Evolutionary conservation across 2,113 vertebrate genomes (phyloP).

Genomic region (Ardeotis arabs): DNA sequence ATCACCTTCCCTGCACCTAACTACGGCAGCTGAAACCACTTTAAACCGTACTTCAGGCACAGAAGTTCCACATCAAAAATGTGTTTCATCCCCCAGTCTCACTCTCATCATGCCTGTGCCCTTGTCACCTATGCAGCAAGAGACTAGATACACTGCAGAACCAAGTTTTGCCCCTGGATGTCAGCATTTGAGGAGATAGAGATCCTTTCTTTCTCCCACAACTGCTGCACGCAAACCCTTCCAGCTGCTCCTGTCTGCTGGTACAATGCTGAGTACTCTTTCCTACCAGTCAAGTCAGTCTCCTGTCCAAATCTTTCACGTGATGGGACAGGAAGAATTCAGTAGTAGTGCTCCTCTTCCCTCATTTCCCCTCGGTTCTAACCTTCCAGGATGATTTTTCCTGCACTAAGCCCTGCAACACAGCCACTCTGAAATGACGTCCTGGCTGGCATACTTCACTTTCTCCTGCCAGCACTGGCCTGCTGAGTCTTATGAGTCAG

Average conservation of each 20-base stretch:
- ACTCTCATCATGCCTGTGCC: rapidly evolving
- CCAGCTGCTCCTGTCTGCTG: not conserved
- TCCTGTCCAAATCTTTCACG: not conserved
- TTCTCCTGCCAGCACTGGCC: not conserved
- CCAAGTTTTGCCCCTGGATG: not conserved
- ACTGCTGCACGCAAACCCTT: not conserved
- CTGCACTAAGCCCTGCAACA: not conserved
- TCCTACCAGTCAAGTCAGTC: not conserved
- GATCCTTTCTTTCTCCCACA: not conserved
- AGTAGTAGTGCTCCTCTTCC: not conserved
- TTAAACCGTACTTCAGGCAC: not conserved
- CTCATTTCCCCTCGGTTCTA: not conserved
- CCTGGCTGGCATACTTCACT: not conserved
- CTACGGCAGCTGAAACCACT: not conserved
- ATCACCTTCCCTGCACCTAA: not conserved
- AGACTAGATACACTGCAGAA: not conserved
- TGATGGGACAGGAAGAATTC: not conserved
- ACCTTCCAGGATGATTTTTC: not conserved
- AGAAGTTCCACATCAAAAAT: not conserved
- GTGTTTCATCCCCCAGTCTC: not conserved
- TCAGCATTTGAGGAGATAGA: not conserved
- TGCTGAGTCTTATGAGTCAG: not conserved
- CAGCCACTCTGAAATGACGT: not conserved
- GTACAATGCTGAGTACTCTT: not conserved
- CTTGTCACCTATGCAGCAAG: not conserved